phyloP scores from a whole-genome alignment of 1,140 invertebrate genomes.

The Pogonomyrmex barbatus region DNA sequence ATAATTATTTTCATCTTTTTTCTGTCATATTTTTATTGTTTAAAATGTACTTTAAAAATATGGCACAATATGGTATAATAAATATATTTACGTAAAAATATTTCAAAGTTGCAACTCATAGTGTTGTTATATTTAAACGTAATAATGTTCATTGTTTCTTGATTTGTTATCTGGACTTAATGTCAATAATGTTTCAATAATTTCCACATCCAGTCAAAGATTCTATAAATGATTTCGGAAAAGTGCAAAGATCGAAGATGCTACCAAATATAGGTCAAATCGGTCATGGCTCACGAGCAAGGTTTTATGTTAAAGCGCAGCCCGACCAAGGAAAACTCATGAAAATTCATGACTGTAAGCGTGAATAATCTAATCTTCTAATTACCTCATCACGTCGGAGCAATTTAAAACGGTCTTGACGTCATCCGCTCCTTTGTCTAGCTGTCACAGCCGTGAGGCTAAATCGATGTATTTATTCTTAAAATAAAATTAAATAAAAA shows the following conservation, averaged over 20 bases:
- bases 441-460: not conserved
- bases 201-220: not conserved
- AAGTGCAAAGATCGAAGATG: slow-evolving; percentile 2
- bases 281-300: slow-evolving; percentile 32
- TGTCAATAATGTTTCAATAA: not conserved
- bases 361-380: slow-evolving; percentile 58
- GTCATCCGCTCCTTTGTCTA: slow-evolving; percentile 7
- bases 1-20: not conserved
- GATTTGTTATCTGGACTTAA: not conserved
- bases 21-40: not conserved
- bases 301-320: slow-evolving; percentile 15
- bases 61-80: no score
- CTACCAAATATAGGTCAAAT: slow-evolving; percentile 54
- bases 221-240: not conserved
- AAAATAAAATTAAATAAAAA: not conserved
- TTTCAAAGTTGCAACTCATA: not conserved
- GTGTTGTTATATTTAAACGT: not conserved
- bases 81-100: not conserved
- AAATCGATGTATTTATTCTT: not conserved
- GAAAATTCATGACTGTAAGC: slow-evolving; percentile 44
- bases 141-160: not conserved
- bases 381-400: slow-evolving; percentile 55
- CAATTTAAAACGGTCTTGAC: slow-evolving; percentile 23
- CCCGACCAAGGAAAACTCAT: slow-evolving; percentile 33
- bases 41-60: not conserved